phyloP scores from a whole-genome alignment of 2,888 invertebrate genomes.

The Drosophila rellima region DNA sequence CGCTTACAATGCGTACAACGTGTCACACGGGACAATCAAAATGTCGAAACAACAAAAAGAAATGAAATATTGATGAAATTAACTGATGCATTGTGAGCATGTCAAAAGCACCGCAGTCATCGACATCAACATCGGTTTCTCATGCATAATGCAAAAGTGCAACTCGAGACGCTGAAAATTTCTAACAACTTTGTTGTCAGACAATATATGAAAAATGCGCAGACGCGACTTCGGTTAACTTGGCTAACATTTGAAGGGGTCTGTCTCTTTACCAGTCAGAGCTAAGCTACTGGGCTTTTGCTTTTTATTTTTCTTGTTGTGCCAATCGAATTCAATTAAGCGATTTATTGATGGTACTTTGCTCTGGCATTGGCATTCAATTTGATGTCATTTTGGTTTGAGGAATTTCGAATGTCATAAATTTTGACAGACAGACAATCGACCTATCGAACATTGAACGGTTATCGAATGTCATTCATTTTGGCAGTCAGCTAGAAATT shows the following conservation, averaged over 20 bases:
- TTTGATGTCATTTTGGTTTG: slow-evolving; percentile 43
- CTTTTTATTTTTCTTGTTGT: slow-evolving; percentile 12
- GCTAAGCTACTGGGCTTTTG: slow-evolving; percentile 69
- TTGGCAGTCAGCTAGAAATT: slow-evolving; percentile 29
- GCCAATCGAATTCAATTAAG: slow-evolving; percentile 68
- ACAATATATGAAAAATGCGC: slow-evolving; percentile 41
- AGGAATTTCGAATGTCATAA: slow-evolving; percentile 53
- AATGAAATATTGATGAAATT: slow-evolving; percentile 77
- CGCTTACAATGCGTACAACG: slow-evolving; percentile 54
- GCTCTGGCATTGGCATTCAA: slow-evolving; percentile 75
- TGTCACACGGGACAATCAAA: slow-evolving; percentile 53
- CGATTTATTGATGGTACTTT: slow-evolving; percentile 60
- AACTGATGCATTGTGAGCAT: slow-evolving; percentile 68
- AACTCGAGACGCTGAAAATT: slow-evolving; percentile 67
- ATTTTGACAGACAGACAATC: slow-evolving; percentile 39
- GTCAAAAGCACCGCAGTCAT: slow-evolving; percentile 56
- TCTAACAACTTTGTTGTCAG: slow-evolving; percentile 63
- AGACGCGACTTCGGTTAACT: slow-evolving; percentile 24
- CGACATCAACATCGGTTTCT: slow-evolving; percentile 34
- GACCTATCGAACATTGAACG: neutral
- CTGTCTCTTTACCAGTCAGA: slow-evolving; percentile 13
- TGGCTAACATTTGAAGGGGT: slow-evolving; percentile 20
- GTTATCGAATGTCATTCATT: slow-evolving; percentile 9
- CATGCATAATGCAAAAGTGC: slow-evolving; percentile 75
- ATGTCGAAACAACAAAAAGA: slow-evolving; percentile 52